A percentile compares a stretch with the other conserved stretches of the same genome.
Evolutionary conservation across 2,113 vertebrate genomes (phyloP).

Genomic region (Entelurus aequoreus): DNA sequence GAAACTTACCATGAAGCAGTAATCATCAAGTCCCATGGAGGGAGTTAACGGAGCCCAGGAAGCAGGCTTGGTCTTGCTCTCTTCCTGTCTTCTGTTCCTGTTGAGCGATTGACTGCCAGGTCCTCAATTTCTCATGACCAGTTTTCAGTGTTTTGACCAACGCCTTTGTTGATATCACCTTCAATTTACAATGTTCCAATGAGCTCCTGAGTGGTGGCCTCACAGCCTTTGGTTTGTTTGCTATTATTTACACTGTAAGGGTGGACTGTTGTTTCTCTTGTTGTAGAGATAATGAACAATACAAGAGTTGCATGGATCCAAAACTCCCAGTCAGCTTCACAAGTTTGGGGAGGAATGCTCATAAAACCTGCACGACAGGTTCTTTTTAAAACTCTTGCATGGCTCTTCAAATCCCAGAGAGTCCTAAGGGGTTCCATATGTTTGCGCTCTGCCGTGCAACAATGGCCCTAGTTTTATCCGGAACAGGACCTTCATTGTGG

Average conservation of each 20-base stretch:
- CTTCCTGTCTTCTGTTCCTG: conserved; percentile 53
- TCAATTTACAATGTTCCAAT: no score
- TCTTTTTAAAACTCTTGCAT: conserved; percentile 20
- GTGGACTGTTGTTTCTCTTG: no score
- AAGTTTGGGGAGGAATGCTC: conserved; percentile 36
- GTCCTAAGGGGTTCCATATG: conserved; percentile 53
- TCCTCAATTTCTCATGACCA: conserved; percentile 35
- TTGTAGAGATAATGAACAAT: no score
- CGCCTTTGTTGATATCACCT: no score
- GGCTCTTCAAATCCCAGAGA: conserved; percentile 43
- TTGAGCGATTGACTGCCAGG: conserved; percentile 41
- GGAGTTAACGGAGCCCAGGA: conserved; percentile 47
- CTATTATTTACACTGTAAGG: no score
- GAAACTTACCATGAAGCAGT: conserved; percentile 35
- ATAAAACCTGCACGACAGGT: conserved; percentile 51
- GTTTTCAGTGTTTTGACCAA: neutral
- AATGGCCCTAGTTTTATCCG: conserved; percentile 62
- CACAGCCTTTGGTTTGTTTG: no score
- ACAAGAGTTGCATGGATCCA: neutral
- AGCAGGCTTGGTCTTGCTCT: conserved; percentile 31
- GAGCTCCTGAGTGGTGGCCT: no score
- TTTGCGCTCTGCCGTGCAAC: conserved; percentile 44
- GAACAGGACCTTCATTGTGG: conserved; percentile 68
- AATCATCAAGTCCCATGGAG: conserved; percentile 38
- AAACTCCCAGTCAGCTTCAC: conserved; percentile 1